Percentiles rank a stretch among this genome's conserved stretches.
Conservation (phyloP, 2,888 invertebrate genomes). For the Rhaphigaster nebulosa region DNA sequence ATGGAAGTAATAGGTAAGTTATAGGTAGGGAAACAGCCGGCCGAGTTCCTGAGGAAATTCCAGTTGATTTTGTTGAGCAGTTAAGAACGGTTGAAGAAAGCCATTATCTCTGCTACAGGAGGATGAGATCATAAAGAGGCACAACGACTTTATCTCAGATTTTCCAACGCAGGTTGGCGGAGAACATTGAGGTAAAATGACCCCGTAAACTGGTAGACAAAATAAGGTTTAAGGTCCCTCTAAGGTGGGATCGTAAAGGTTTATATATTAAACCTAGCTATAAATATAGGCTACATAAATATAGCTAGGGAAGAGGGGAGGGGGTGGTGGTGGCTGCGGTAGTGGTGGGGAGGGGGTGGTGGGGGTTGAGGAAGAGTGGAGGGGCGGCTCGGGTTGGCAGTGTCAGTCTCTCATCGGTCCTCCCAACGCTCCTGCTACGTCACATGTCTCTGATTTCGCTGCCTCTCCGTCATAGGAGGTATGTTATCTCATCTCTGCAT, state of each 20-base stretch:
- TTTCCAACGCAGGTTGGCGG: constrained; percentile 30
- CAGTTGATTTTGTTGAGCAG: constrained; percentile 18
- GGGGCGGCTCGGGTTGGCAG: constrained; percentile 5
- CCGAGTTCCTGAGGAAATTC: background rate
- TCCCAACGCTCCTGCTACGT: background rate
- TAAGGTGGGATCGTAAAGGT: constrained; percentile 55
- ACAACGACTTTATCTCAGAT: constrained; percentile 51
- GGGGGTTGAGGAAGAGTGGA: background rate
- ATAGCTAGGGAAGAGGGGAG: background rate
- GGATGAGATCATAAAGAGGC: constrained; percentile 47
- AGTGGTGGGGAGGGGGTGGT: background rate
- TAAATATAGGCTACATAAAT: constrained; percentile 59
- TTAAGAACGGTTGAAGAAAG: constrained; percentile 44
- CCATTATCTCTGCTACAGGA: background rate
- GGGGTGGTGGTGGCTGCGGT: background rate
- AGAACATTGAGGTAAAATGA: constrained; percentile 45
- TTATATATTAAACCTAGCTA: constrained; percentile 56
- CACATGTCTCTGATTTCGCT: too few species aligned
- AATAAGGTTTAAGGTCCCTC: constrained; percentile 54
- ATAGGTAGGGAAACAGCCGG: background rate
- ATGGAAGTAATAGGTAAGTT: background rate
- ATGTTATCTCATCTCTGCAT: background rate
- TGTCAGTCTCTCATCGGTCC: constrained; percentile 23
- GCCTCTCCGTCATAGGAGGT: constrained; percentile 8
- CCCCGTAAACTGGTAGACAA: constrained; percentile 55